Conservation (phyloP, 2,797 vertebrate genomes). For the Halcyon badia region DNA sequence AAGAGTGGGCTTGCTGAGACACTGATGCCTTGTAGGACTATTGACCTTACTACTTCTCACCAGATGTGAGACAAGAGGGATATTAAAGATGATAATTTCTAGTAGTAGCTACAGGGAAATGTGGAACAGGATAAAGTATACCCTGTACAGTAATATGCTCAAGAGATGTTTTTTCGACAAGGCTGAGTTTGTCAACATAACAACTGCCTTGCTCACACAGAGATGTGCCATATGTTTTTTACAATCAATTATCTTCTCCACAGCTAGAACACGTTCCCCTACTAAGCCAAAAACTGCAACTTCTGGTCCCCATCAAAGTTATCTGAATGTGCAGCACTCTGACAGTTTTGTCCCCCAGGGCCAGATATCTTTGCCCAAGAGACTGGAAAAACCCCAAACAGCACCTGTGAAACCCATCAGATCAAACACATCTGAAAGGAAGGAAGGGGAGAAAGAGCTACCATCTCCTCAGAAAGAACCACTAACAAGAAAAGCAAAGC, state of each 20-base stretch:
- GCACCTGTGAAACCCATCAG: background rate
- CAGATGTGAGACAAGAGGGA: background rate
- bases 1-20: background rate
- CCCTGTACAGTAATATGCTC: background rate
- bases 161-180: background rate
- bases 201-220: constrained; percentile 51
- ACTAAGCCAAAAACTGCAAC: constrained; percentile 15
- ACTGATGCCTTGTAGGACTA: background rate
- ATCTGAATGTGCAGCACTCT: background rate
- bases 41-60: constrained; percentile 29
- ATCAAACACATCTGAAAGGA: background rate
- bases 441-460: background rate
- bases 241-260: constrained; percentile 48
- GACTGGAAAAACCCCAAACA: background rate
- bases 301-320: background rate
- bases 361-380: background rate
- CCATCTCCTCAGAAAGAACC: background rate
- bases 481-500: background rate
- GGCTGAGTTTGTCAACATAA: constrained; percentile 31
- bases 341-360: background rate
- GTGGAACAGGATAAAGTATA: background rate
- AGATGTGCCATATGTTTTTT: constrained; percentile 53
- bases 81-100: constrained; percentile 8
- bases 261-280: background rate
- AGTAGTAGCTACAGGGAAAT: background rate